Base-by-base conservation (phyloP, 1,140 invertebrate species). In the Atta texana region DNA sequence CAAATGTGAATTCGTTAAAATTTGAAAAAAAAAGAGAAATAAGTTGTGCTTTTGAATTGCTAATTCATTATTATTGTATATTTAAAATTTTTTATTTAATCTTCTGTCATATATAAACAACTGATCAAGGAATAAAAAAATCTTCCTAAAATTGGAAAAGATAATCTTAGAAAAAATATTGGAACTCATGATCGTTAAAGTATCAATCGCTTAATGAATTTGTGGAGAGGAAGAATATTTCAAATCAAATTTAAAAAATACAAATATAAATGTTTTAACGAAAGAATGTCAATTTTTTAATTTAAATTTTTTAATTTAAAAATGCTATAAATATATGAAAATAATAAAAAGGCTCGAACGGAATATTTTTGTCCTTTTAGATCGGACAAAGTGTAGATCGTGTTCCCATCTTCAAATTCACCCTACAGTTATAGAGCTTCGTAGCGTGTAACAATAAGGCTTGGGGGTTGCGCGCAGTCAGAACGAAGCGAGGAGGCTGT, bases 391-490 rank as follows among this genome's bases (percentile, higher is more conserved):
- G 24, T 14, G 24, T 39, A 39, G 6, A 39, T 39, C 34, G 34
- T 39, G 34, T 39, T 21, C 49, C 14, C n/a, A 28, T n/a, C 12
- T 34, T 10, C 34, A 44, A 71, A 71, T 44, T 39, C 18, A 80
- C 12, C n/a, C 10, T 44, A 12, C 24, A 49, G 49, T 49, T 49
- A 21, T 18, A 31, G 6, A 39, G 34, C 34, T 39, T 34, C 28
- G 63, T 61, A 21, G 24, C 18, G 39, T 39, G 39, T 59, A 80
- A 55, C 44, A 24, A 80, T 55, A 44, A 69, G 86, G 91, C 87
- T 93, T 84, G 92, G 92, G 93, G 93, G 92, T 93, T 64, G 76
- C 49, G 93, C 92, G 93, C 92, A 92, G 91, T 85, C 82, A 90
- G 89, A 87, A 91, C 91, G 88, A 89, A 91, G 89, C 92, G 92